Evolutionary conservation across 2,888 invertebrate genomes (phyloP).

Genomic region (Rambutsinella grinnellia): DNA sequence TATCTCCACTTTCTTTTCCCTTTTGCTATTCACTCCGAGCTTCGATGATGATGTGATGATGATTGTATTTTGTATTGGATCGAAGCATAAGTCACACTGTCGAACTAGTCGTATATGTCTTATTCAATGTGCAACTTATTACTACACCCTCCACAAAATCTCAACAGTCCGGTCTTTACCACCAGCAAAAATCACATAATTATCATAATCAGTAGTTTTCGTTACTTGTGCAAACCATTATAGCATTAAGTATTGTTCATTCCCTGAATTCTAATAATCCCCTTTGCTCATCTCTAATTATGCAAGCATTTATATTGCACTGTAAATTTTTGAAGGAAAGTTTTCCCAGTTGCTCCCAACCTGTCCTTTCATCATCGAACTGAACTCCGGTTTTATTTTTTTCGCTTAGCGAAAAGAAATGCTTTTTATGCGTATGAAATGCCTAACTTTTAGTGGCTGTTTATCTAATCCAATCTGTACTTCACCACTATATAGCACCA

Average conservation of each 20-base stretch:
- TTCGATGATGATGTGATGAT: slow-evolving; percentile 25
- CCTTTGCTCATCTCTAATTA: no score
- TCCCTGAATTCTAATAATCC: background rate
- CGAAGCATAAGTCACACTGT: slow-evolving; percentile 41
- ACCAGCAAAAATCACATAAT: slow-evolving; percentile 8
- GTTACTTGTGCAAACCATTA: slow-evolving; percentile 14
- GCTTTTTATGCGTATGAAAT: background rate
- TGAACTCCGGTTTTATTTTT: no score
- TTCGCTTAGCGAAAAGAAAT: background rate
- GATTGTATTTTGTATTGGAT: slow-evolving; percentile 50
- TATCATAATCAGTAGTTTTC: slow-evolving; percentile 26
- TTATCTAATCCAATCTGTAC: background rate
- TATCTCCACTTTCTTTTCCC: slow-evolving; percentile 13
- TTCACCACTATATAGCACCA: no score
- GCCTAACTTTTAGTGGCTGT: background rate
- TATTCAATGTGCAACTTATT: slow-evolving; percentile 32
- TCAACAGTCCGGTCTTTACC: slow-evolving; percentile 11
- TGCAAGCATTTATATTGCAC: no score
- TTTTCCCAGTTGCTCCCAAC: no score
- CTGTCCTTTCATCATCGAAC: no score
- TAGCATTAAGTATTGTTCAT: slow-evolving; percentile 21
- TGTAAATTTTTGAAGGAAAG: no score
- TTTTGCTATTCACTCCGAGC: background rate
- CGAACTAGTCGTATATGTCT: slow-evolving; percentile 10
- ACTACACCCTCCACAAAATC: slow-evolving; percentile 34